Percentiles rank a stretch among this genome's conserved stretches.
phyloP scores from a whole-genome alignment of 2,113 vertebrate species.

The Carlito syrichta region DNA sequence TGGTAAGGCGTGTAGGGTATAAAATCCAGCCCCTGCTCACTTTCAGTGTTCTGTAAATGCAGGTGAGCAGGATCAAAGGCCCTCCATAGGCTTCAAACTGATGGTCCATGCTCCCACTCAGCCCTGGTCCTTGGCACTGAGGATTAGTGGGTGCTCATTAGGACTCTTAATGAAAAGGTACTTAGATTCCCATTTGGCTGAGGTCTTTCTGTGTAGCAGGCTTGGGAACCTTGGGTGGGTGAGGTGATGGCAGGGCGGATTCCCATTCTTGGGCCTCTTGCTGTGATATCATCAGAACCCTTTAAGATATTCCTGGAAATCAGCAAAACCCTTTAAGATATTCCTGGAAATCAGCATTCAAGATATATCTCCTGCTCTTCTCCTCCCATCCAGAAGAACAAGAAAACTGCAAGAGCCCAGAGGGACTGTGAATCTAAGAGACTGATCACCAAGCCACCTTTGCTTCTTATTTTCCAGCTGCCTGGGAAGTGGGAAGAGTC shows the following conservation, averaged over 20 bases:
- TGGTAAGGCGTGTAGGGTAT: not conserved
- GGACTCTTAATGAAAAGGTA: not conserved
- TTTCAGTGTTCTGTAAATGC: too few species aligned
- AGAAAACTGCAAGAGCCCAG: not conserved
- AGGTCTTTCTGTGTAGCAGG: not conserved
- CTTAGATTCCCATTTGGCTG: not conserved
- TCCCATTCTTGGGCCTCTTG: not conserved
- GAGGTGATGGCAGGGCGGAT: fast-evolving
- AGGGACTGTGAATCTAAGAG: not conserved
- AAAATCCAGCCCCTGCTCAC: not conserved
- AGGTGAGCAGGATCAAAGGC: not conserved
- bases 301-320: not conserved
- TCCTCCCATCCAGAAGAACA: not conserved
- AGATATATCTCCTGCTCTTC: not conserved
- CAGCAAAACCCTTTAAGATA: not conserved
- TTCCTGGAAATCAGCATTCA: not conserved
- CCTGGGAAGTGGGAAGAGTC: not conserved
- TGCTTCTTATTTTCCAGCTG: not conserved
- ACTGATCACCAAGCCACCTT: too few species aligned
- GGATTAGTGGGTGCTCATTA: not conserved
- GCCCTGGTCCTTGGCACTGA: not conserved
- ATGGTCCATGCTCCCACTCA: fast-evolving
- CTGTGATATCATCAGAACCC: not conserved
- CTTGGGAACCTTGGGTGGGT: not conserved
- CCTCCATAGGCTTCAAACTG: not conserved